Evolutionary conservation across 2,888 invertebrate genomes (phyloP), one percentile per base, ranked within the genome.

Genomic region (Xestoiulus laeticollis): DNA sequence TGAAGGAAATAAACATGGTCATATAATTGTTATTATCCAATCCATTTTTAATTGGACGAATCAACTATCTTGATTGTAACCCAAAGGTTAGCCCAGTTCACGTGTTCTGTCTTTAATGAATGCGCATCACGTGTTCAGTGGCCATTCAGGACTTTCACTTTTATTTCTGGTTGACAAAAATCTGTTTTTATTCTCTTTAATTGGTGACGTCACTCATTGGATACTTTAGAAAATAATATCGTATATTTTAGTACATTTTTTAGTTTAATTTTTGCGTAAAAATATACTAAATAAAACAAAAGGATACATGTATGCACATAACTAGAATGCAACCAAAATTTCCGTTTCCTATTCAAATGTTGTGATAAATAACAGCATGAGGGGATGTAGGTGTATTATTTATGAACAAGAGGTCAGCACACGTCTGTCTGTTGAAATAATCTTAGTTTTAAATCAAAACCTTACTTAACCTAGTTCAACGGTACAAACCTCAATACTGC

Each of bases 1-100:
- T 68, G 78, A 78, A 30, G 30, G 30, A 78, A 78, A 78, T 78
- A 78, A 78, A 78, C 78, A 78, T 78, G 78, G 78, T 78, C 78
- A 78, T 78, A 78, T 78, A 32, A 78, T 30, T 78, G 30, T 32
- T 26, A 78, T 16, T 14, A 78, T 12, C 30, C 14, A 78, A 30
- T 78, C 30, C 16, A 78, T 78, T 12, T 78, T 12, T 32, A 14
- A 78, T 32, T 78, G 26, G 2, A 78, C 14, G 78, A 3, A 4
- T 30, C 14, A 12, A 26, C 4, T 26, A 30, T 78, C 30, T 14
- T 8, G 10, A 22, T 22, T 68, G 26, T 38, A 38, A 38, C 38
- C 38, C 38, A 38, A n/a, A n/a, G n/a, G n/a, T n/a, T n/a, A n/a
- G n/a, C n/a, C n/a, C n/a, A n/a, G n/a, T n/a, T n/a, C n/a, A n/a